phyloP scores from a whole-genome alignment of 2,113 vertebrate species.

The Axis porcinus region DNA sequence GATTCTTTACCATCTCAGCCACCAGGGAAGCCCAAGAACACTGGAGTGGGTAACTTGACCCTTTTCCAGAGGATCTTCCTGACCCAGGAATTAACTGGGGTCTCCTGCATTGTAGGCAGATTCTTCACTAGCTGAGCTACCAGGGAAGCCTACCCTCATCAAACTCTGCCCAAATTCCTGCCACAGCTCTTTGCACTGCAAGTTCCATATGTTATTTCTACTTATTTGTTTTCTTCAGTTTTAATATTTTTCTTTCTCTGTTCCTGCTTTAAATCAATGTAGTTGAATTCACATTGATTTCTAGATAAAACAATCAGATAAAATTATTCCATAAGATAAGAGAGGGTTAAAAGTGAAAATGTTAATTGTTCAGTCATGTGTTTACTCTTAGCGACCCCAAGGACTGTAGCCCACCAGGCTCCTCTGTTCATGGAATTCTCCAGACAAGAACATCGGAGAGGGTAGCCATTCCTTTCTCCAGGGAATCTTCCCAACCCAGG shows the following conservation, averaged over 20 bases:
- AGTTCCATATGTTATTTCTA: background rate
- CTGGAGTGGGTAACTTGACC: background rate
- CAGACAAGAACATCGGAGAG: background rate
- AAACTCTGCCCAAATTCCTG: background rate
- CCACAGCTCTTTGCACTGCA: background rate
- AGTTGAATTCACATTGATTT: background rate
- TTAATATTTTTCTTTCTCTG: background rate
- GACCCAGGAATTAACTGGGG: background rate
- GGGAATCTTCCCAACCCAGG: background rate
- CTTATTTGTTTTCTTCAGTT: background rate
- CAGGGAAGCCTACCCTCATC: background rate
- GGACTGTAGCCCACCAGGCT: background rate
- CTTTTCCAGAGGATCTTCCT: background rate
- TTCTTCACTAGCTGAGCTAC: background rate
- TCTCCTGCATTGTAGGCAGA: background rate
- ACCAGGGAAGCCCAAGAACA: background rate
- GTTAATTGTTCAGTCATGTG: background rate
- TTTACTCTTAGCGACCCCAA: background rate
- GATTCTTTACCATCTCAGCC: background rate
- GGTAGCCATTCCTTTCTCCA: background rate
- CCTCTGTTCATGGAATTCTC: background rate
- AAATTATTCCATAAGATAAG: background rate
- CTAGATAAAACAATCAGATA: background rate
- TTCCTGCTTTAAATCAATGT: background rate
- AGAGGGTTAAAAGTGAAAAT: background rate